Conservation (phyloP, 1,140 invertebrate species). For the Prorops nasuta region DNA sequence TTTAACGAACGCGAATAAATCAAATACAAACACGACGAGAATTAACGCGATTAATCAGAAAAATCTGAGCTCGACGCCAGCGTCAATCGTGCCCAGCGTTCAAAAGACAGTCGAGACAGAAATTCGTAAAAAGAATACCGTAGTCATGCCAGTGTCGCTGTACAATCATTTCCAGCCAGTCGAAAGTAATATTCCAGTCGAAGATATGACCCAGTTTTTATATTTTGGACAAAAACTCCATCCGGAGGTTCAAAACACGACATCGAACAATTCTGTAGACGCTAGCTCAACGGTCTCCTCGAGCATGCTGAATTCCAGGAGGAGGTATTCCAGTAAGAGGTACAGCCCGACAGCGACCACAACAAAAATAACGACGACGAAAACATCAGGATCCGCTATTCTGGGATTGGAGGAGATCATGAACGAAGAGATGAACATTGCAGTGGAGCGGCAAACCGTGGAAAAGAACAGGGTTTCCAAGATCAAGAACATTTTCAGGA, state of each 20-base stretch:
- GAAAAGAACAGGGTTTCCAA: constrained; percentile 42
- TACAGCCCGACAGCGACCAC: constrained; percentile 25
- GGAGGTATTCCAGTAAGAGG: constrained; percentile 40
- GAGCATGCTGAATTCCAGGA: constrained; percentile 28
- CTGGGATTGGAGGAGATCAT: constrained; percentile 35
- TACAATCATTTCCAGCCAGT: constrained; percentile 65
- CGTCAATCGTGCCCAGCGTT: not conserved
- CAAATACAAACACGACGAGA: not conserved
- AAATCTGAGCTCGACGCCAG: not conserved
- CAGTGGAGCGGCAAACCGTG: constrained; percentile 33
- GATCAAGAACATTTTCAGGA: constrained; percentile 35
- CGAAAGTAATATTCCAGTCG: constrained; percentile 62
- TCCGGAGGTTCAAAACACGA: constrained; percentile 33
- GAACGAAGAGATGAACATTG: constrained; percentile 43
- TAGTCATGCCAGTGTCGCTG: constrained; percentile 60
- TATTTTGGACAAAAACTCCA: constrained; percentile 69
- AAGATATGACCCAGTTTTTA: constrained; percentile 69
- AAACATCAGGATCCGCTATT: not conserved
- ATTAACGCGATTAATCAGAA: not conserved
- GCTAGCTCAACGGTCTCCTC: constrained; percentile 26
- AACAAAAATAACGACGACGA: constrained; percentile 18
- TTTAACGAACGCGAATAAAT: not conserved
- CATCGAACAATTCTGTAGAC: constrained; percentile 21
- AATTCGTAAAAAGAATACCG: constrained; percentile 44
- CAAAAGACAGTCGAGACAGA: constrained; percentile 23